Percentiles rank a stretch among this genome's conserved stretches.
phyloP scores from a whole-genome alignment of 2,797 vertebrate species.

The Podarcis lilfordi region DNA sequence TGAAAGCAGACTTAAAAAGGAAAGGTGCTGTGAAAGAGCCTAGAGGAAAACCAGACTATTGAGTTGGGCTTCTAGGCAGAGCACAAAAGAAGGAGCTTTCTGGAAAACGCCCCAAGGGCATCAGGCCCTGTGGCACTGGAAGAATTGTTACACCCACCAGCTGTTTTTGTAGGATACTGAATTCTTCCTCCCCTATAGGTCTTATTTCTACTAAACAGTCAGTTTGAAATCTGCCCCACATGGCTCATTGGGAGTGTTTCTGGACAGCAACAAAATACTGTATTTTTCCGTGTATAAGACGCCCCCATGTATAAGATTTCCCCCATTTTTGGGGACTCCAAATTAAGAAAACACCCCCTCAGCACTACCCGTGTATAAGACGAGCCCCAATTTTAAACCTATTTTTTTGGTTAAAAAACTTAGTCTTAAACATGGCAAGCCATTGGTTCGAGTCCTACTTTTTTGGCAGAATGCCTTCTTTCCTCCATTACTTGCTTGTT shows the following conservation, averaged over 20 bases:
- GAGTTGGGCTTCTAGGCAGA: constrained; percentile 12
- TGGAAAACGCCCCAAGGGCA: background rate
- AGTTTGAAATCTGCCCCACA: background rate
- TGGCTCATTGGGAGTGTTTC: background rate
- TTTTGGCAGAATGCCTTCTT: too few species aligned
- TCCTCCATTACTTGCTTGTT: too few species aligned
- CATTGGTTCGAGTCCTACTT: too few species aligned
- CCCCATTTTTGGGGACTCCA: too few species aligned
- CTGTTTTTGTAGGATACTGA: background rate
- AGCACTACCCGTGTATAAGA: too few species aligned
- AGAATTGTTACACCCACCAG: constrained; percentile 23
- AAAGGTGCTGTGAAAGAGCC: constrained; percentile 3
- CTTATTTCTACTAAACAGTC: background rate
- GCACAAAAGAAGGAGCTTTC: constrained; percentile 11
- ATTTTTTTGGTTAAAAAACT: too few species aligned
- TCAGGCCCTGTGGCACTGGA: background rate
- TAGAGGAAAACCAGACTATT: background rate
- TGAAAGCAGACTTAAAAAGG: constrained; percentile 51
- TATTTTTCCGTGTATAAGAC: too few species aligned
- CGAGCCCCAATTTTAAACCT: too few species aligned
- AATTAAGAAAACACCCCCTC: too few species aligned
- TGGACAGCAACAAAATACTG: background rate
- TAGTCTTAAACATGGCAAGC: too few species aligned
- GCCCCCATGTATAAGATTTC: too few species aligned
- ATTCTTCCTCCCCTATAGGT: background rate